Evolutionary conservation across 2,888 invertebrate genomes (phyloP).

Genomic region (Protula sp.): DNA sequence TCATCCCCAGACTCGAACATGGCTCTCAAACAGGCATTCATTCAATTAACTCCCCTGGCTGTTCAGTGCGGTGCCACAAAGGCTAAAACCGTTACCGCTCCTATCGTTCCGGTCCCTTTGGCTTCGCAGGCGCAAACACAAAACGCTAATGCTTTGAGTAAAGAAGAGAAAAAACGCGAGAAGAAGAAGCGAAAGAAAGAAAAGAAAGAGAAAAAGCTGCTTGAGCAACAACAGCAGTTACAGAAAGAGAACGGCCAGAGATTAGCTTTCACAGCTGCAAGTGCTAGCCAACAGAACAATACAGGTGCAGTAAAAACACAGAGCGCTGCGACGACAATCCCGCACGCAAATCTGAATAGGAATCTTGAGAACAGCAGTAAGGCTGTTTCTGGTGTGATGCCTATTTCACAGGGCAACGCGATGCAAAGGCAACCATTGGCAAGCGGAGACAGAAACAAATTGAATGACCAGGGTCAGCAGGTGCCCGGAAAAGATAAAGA

Average conservation of each 20-base stretch:
- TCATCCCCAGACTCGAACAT: not conserved
- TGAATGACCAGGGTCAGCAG: not conserved
- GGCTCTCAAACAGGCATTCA: not conserved
- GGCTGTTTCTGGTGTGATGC: not conserved
- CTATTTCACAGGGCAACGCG: not conserved
- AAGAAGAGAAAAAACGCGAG: not conserved
- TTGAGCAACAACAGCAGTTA: constrained; percentile 1
- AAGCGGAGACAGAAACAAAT: not conserved
- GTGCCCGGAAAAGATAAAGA: not conserved
- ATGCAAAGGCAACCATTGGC: not conserved
- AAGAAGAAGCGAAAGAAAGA: constrained; percentile 1
- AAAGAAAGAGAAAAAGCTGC: not conserved
- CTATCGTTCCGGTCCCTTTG: not conserved
- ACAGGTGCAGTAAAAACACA: not conserved
- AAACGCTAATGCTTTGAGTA: not conserved
- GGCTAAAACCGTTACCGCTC: not conserved
- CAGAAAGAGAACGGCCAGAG: not conserved
- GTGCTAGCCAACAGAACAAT: not conserved
- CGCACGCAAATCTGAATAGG: no score
- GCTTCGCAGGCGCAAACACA: not conserved
- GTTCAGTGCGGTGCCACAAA: not conserved
- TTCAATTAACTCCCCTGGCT: not conserved
- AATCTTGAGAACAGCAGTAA: not conserved
- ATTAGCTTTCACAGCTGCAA: no score
- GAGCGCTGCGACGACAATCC: not conserved